Evolutionary conservation across 1,140 invertebrate species (phyloP).

Genomic region (Homarus americanus): DNA sequence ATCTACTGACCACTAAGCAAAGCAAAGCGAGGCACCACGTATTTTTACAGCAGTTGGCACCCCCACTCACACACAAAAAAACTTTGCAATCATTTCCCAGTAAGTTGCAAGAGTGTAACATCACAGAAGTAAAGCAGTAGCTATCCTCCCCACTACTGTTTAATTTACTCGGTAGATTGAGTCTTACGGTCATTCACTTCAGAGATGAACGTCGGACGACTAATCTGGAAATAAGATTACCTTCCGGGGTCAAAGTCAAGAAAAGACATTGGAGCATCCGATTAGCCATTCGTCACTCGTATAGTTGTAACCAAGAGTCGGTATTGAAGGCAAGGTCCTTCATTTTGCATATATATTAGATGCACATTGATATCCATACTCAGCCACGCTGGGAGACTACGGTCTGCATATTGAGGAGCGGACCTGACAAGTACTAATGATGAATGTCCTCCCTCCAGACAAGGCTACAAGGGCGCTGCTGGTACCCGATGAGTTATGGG

Average conservation of each 20-base stretch:
- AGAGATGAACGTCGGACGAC: not conserved
- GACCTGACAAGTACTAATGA: conserved; percentile 46
- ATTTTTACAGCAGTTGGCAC: no score
- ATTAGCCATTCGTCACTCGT: conserved; percentile 57
- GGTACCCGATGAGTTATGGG: conserved; percentile 32
- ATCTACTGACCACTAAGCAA: no score
- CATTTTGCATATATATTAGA: conserved; percentile 64
- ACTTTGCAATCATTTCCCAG: no score
- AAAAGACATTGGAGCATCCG: conserved; percentile 32
- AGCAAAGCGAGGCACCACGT: no score
- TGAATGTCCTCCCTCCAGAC: conserved; percentile 35
- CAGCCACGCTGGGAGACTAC: conserved; percentile 21
- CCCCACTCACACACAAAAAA: no score
- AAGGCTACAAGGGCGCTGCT: conserved; percentile 16
- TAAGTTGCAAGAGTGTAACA: no score
- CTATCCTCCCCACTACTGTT: no score
- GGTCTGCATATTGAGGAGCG: conserved; percentile 46
- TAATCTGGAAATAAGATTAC: not conserved
- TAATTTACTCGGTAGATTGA: no score
- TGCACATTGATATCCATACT: conserved; percentile 53
- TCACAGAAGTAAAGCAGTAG: no score
- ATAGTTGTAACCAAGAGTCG: conserved; percentile 23
- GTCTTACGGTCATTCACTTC: no score
- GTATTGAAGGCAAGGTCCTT: conserved; percentile 47
- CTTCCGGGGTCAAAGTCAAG: not conserved